These are phyloP conservation scores for Chrysaora quinquecirrha DNA, from an alignment of 30 jellyfish, hydroid and myxozoan species.

Conservation along the genomic window DNA sequence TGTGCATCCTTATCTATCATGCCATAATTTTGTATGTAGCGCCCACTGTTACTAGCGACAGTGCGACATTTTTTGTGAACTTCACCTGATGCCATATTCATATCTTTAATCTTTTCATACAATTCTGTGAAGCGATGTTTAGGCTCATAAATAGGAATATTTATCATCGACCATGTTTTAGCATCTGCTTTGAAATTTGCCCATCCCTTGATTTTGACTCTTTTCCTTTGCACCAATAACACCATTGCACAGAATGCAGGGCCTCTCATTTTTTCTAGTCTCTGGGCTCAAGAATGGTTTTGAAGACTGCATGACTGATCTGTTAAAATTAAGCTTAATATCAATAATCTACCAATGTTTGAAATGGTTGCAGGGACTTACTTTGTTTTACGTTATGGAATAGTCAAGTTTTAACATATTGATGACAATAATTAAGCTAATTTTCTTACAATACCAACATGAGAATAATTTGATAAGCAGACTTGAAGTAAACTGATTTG, in stretches of 20 bases:
- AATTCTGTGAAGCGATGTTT: not conserved
- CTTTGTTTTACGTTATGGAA: too few species aligned
- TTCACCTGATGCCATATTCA: not conserved
- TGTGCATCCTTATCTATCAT: not conserved
- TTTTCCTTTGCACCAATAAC: not conserved
- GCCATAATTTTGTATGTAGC: not conserved
- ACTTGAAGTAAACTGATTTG: too few species aligned
- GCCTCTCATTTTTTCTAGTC: not conserved
- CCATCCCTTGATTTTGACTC: not conserved
- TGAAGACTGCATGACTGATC: slow-evolving; percentile 1
- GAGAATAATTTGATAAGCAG: too few species aligned
- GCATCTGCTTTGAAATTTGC: not conserved
- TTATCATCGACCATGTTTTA: not conserved
- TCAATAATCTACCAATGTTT: too few species aligned
- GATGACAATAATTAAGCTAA: too few species aligned
- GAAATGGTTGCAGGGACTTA: too few species aligned
- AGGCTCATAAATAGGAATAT: not conserved
- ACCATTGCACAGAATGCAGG: not conserved
- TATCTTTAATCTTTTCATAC: not conserved
- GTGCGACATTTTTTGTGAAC: not conserved
- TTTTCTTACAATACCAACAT: too few species aligned
- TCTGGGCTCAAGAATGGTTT: slow-evolving; percentile 7
- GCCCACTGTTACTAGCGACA: not conserved
- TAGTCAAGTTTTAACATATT: too few species aligned
- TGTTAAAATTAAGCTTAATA: too few species aligned